Percentiles rank a stretch among this genome's conserved stretches.
These are phyloP conservation scores for Poicephalus meyeri DNA, from an alignment of 2,113 vertebrate genomes.

Conservation along the genomic window DNA sequence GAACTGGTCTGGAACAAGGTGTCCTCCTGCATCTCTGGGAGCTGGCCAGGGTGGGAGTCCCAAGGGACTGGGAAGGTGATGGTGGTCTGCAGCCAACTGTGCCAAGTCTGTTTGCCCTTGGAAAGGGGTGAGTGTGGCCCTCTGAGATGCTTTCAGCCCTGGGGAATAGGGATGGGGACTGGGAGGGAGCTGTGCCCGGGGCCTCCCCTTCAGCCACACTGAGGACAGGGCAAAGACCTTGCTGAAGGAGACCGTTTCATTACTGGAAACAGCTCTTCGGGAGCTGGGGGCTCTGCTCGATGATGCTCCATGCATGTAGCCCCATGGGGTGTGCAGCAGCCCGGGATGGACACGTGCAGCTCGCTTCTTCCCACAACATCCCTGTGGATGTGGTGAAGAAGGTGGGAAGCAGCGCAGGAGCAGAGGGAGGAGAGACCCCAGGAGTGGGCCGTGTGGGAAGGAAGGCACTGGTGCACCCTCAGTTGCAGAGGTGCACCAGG, in stretches of 20 bases:
- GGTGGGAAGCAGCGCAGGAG: not conserved
- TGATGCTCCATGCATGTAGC: accelerated
- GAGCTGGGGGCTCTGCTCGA: not conserved
- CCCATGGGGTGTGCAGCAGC: accelerated
- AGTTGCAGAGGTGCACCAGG: not conserved
- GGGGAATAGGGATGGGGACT: not conserved
- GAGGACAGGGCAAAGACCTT: not conserved
- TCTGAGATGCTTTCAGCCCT: not conserved
- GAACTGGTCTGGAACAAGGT: accelerated
- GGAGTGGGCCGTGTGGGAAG: not conserved
- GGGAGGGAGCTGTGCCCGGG: not conserved
- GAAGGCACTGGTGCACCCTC: not conserved
- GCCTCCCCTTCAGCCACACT: not conserved
- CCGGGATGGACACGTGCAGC: accelerated
- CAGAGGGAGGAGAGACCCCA: not conserved
- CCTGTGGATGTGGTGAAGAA: not conserved
- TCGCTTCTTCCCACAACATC: not conserved
- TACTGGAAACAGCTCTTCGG: accelerated
- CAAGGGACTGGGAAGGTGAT: not conserved
- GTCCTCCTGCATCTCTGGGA: not conserved
- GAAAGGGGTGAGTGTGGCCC: accelerated
- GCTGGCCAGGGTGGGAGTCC: not conserved
- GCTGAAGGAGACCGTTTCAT: not conserved
- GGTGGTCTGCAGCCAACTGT: accelerated
- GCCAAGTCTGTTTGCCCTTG: not conserved